Evolutionary conservation across 2,888 invertebrate species (phyloP).

Genomic region (Dasypogon diadema): DNA sequence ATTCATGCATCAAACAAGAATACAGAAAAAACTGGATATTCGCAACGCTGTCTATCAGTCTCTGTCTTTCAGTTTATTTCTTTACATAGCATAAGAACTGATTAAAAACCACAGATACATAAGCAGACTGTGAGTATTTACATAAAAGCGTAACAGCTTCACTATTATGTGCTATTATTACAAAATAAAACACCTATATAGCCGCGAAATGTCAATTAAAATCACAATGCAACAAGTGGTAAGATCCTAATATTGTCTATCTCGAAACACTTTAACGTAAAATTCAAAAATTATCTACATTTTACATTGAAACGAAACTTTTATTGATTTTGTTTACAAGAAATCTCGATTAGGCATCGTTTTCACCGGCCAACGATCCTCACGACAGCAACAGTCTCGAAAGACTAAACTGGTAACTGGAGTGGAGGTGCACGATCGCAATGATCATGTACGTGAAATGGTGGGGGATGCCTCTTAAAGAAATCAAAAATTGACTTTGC

Average conservation of each 20-base stretch:
- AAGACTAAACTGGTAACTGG: constrained; percentile 25
- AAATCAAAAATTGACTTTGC: constrained; percentile 47
- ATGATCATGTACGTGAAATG: constrained; percentile 9
- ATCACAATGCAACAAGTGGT: constrained; percentile 43
- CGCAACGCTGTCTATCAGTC: constrained; percentile 49
- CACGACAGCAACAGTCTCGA: constrained; percentile 22
- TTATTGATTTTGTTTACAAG: constrained; percentile 27
- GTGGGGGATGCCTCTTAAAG: constrained; percentile 41
- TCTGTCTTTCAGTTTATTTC: constrained; percentile 33
- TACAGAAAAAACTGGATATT: constrained; percentile 53
- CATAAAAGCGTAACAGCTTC: constrained; percentile 38
- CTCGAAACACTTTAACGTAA: not conserved
- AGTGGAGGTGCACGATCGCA: constrained; percentile 28
- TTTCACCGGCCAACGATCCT: constrained; percentile 5
- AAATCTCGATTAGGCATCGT: not conserved
- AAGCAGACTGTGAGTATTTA: not conserved
- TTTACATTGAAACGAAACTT: not conserved
- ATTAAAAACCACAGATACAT: constrained; percentile 37
- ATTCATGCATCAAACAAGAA: constrained; percentile 21
- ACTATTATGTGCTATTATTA: constrained; percentile 28
- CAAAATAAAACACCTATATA: constrained; percentile 31
- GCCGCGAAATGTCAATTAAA: constrained; percentile 42
- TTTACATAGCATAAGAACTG: constrained; percentile 31
- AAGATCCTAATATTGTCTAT: not conserved
- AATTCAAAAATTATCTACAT: constrained; percentile 1